Base-by-base conservation (phyloP, 2,888 invertebrate species). In the Exocentrus adspersus region DNA sequence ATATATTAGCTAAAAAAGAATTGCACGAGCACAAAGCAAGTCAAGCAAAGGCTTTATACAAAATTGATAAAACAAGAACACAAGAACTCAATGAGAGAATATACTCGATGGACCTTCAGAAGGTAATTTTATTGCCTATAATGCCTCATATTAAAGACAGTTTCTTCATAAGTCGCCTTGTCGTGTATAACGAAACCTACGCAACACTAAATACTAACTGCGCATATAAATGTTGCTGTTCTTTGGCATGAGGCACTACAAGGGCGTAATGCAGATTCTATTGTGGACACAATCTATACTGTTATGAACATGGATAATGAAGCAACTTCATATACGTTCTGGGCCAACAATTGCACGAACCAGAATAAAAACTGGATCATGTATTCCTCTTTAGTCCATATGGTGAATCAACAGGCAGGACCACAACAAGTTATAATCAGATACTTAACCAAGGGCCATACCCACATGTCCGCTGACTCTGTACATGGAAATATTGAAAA, bases 351-450 rank as follows among this genome's bases (percentile, higher is more conserved):
- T 21, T 62, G 42, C 10, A 50, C 16, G 2, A 60, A 28, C 32
- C 51, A 59, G 17, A 50, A 52, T 19, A 56, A 52, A 30, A 59
- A 59, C 6, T 59, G 52, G 51, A 60, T 53, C 1, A 60, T 60
- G 20, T 60, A 62, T 56, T 50, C 57, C 3, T 56, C 57, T 9
- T 42, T 56, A 21, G 16, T 56, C 10, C 43, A 46, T 20, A 24
- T 24, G 3, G 24, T 24, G 24, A 24, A 24, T 24, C 30, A n/a
- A 17, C 32, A 17, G 9, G 30, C 51, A 12, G 51, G 51, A 30
- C 51, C 51, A 28, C 28, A 51, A 12, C n/a, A 51, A n/a, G 14
- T 51, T 9, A 17, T 10, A 19, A 28, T 51, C n/a, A n/a, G 28
- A 28, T 51, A 51, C 19, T 30, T 51, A 12, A 51, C 51, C 7